Conservation (phyloP, 2,113 vertebrate genomes). For the Galemys pyrenaicus region DNA sequence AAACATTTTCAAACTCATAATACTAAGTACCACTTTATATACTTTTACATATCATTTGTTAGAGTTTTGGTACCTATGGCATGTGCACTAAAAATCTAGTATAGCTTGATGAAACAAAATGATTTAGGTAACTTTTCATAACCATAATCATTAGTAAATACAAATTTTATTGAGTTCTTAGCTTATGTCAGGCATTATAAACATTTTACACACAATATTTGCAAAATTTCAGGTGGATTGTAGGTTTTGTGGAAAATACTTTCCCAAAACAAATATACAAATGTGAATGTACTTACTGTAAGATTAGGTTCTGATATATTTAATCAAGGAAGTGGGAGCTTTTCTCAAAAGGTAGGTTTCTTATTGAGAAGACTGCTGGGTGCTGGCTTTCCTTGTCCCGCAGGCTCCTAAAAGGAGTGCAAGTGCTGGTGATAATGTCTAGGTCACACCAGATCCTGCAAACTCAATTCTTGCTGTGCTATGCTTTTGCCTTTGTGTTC, state of each 20-base stretch:
- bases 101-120: slow-evolving; percentile 5
- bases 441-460: background rate
- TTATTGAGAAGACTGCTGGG: background rate
- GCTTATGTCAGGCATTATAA: background rate
- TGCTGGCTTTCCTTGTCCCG: background rate
- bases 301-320: background rate
- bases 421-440: background rate
- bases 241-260: slow-evolving; percentile 10
- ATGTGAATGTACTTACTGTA: background rate
- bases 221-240: background rate
- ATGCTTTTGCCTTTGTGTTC: background rate
- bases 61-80: slow-evolving; percentile 7
- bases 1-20: slow-evolving; percentile 29
- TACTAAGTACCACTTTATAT: slow-evolving; percentile 8
- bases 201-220: background rate
- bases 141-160: slow-evolving; percentile 16
- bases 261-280: background rate
- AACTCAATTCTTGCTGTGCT: background rate
- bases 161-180: slow-evolving; percentile 21
- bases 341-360: background rate
- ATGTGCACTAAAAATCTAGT: background rate
- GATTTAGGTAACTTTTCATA: slow-evolving; percentile 44
- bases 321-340: background rate
- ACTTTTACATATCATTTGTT: slow-evolving; percentile 21
- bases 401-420: background rate